Conservation (phyloP, 2,797 vertebrate species). For the Sebastiscus albofasciatus region DNA sequence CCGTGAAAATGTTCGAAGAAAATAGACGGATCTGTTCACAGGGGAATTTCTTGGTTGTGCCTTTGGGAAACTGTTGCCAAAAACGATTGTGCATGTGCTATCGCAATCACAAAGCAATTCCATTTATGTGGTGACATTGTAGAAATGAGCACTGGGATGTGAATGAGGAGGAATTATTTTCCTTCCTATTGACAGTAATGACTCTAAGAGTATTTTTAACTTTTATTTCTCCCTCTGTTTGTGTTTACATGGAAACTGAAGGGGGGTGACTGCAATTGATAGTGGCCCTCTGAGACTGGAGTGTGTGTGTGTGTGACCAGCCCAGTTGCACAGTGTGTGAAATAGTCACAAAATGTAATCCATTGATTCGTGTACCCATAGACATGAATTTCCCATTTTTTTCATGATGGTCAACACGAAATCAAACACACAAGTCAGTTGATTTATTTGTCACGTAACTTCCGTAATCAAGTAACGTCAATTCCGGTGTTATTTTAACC, state of each 20-base stretch:
- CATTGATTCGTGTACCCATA: too few species aligned
- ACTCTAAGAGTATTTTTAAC: conserved; percentile 44
- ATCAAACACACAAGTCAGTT: too few species aligned
- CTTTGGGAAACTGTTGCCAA: background rate
- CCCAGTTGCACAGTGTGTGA: too few species aligned
- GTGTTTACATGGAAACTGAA: conserved; percentile 60
- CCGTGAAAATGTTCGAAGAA: conserved; percentile 3
- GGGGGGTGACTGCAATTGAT: conserved; percentile 45
- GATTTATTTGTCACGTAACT: too few species aligned
- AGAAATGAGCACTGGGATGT: background rate
- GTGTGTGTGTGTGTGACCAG: background rate
- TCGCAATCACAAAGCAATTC: background rate
- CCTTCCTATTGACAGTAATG: conserved; percentile 1
- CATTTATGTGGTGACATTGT: background rate
- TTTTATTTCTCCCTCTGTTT: conserved; percentile 46
- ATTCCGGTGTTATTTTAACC: too few species aligned
- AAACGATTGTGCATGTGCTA: background rate
- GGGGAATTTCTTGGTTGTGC: conserved; percentile 19
- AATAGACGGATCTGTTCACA: conserved; percentile 9
- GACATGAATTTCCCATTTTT: too few species aligned
- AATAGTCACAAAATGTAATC: too few species aligned
- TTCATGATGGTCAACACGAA: too few species aligned
- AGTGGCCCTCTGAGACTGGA: conserved; percentile 14
- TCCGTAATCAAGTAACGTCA: too few species aligned
- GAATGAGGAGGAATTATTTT: background rate